Evolutionary conservation across 1,140 invertebrate genomes (phyloP), one percentile per base, ranked within the genome.

Genomic region (Agrilus planipennis): DNA sequence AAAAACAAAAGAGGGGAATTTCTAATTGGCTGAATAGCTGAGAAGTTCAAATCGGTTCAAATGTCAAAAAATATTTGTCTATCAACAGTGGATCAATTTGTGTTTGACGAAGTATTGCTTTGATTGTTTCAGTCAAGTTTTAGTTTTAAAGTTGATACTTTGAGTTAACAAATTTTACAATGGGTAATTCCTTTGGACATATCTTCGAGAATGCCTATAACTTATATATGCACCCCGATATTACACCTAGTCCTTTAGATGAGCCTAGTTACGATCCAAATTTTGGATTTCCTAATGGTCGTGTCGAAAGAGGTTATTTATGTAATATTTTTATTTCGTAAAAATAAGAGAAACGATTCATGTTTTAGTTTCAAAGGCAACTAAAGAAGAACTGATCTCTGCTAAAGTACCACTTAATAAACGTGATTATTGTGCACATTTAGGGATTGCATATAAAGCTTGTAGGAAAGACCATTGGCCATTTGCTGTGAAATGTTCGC

Each of bases 371-470:
- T 27, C 19, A 15, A 12, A 15, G 10, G 78, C 77, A 1, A 81
- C 81, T 9, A 61, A 78, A 53, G 79, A 80, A 57, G 85, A 94
- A 64, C 73, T 94, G 71, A 70, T 75, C 54, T 79, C 82, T 14
- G 77, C 74, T 2, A 78, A 77, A 55, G 60, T 94, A 46, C 76
- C 78, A 1, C 47, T 72, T 5, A 54, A 76, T 10, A 58, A 71
- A 39, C 67, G 90, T 34, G 89, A 93, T 65, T 95, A 88, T 58
- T 96, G 91, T 70, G 82, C 87, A 35, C 84, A 95, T 64, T 51
- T 72, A 30, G 71, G 74, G 35, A 49, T 92, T 7, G 69, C 81
- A 21, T 77, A 76, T 45, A 57, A 73, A 45, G 61, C 64, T 17
- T 93, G 89, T 57, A 63, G 77, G 42, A 65, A 67, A 20, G 70